Evolutionary conservation across 64 coral and sea anemone genomes (phyloP).

Genomic region (Astreopora myriophthalma): DNA sequence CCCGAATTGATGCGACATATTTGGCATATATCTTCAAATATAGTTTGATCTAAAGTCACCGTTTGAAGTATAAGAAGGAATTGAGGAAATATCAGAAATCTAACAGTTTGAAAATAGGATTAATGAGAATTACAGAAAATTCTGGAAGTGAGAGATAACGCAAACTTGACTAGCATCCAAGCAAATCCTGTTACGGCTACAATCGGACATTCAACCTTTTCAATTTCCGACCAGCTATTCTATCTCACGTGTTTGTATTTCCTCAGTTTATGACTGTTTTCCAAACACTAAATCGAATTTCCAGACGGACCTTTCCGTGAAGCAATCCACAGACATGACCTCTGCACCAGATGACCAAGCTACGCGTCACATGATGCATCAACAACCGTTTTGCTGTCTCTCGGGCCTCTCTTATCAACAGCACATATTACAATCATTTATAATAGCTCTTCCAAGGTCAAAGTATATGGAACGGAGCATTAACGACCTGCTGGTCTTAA

Average conservation of each 20-base stretch:
- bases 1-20: neutral
- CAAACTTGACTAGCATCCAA: neutral
- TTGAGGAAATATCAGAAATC: neutral
- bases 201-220: neutral
- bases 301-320: too few relatives aligned
- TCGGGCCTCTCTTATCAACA: too few relatives aligned
- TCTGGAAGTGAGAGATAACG: too few relatives aligned
- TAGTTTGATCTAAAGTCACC: neutral
- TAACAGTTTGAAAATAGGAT: neutral
- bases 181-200: neutral
- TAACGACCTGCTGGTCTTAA: too few relatives aligned
- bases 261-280: too few relatives aligned
- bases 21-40: neutral
- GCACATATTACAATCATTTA: too few relatives aligned
- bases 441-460: neutral
- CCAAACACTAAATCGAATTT: too few relatives aligned
- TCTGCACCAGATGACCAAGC: too few relatives aligned
- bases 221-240: neutral
- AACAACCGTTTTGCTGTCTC: too few relatives aligned
- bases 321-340: too few relatives aligned
- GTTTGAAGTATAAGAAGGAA: neutral
- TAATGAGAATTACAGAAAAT: neutral
- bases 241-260: neutral
- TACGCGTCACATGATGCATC: too few relatives aligned
- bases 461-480: too few relatives aligned